These are phyloP conservation scores for Punctoribates punctum DNA, from an alignment of 2,888 invertebrate species.

Conservation along the genomic window DNA sequence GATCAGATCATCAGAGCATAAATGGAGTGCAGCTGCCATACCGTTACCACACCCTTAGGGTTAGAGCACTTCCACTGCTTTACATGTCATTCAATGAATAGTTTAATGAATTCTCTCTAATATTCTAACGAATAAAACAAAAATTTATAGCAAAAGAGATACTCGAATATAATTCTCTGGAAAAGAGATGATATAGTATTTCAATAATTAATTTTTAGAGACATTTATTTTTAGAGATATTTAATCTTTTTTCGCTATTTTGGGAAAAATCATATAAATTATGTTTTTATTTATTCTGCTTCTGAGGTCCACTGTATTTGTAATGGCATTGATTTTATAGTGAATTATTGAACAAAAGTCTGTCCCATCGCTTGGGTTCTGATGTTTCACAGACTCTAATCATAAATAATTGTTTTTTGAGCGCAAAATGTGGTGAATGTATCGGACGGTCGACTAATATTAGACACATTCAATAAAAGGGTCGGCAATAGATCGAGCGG, in stretches of 20 bases:
- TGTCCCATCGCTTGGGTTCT: neutral
- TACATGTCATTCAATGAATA: neutral
- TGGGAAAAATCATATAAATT: no score
- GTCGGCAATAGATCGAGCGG: neutral
- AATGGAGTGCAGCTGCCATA: constrained; percentile 10
- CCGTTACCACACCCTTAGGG: constrained; percentile 22
- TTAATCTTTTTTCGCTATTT: no score
- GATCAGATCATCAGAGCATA: neutral
- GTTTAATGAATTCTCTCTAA: neutral
- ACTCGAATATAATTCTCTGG: no score
- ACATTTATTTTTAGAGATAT: no score
- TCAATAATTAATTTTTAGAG: no score
- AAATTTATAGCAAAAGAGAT: no score
- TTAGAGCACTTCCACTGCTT: neutral
- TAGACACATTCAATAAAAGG: neutral
- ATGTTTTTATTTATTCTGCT: no score
- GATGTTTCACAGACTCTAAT: neutral
- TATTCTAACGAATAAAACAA: neutral
- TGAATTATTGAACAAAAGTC: neutral
- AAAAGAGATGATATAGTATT: no score
- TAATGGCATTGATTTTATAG: no score
- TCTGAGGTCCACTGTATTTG: no score
- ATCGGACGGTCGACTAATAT: neutral
- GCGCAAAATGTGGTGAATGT: neutral
- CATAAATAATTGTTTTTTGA: neutral